Percentiles rank a stretch among this genome's conserved stretches.
phyloP scores from a whole-genome alignment of 2,888 invertebrate species.

The Ferrisia virgata region DNA sequence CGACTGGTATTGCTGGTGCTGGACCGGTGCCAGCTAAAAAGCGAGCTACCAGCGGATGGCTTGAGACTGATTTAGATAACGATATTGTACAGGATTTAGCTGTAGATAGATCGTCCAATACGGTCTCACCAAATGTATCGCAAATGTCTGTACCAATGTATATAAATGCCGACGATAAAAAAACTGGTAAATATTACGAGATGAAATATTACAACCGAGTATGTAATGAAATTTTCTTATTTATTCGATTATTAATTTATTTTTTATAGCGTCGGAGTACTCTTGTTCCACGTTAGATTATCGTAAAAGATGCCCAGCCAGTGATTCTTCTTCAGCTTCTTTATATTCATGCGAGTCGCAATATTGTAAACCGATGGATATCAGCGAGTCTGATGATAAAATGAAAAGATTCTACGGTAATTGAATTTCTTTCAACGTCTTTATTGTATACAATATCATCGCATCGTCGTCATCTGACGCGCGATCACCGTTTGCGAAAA shows the following conservation, averaged over 20 bases:
- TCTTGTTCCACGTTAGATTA: conserved; percentile 17
- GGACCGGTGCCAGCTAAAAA: conserved; percentile 52
- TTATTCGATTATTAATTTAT: not conserved
- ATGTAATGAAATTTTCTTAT: not conserved
- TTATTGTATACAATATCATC: not conserved
- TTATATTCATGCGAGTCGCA: conserved; percentile 47
- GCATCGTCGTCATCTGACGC: too few species aligned
- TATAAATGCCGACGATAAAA: not conserved
- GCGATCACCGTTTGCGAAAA: not conserved
- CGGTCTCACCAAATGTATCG: not conserved
- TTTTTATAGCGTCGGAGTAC: not conserved
- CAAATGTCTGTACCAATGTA: conserved; percentile 34
- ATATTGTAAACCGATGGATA: conserved; percentile 53
- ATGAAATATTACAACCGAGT: too few species aligned
- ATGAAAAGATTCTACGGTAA: conserved; percentile 58
- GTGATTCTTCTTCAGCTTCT: not conserved
- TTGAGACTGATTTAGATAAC: conserved; percentile 81
- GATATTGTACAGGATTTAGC: conserved; percentile 21
- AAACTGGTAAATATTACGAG: not conserved
- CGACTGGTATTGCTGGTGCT: conserved; percentile 52
- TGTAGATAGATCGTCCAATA: conserved; percentile 9
- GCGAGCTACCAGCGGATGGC: conserved; percentile 70
- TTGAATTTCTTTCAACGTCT: not conserved
- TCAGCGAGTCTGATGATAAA: conserved; percentile 57
- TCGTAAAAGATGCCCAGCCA: not conserved